Evolutionary conservation across 2,113 vertebrate species (phyloP).

Genomic region (Piprites chloris): DNA sequence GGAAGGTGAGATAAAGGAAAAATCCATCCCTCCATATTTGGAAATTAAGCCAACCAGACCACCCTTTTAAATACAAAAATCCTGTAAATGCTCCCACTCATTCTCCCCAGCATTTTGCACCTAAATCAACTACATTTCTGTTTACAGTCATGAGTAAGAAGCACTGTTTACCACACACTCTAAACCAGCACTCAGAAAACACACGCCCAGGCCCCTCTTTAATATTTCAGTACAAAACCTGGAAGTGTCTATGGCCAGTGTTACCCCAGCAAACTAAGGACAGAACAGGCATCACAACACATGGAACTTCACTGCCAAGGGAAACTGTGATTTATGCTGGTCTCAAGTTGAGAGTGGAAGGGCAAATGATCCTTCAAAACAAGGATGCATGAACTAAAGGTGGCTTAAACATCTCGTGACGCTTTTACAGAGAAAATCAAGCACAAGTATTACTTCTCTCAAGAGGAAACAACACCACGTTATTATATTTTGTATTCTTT

Average conservation of each 20-base stretch:
- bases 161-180: not conserved
- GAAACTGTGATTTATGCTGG: constrained; percentile 4
- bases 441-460: not conserved
- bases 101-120: not conserved
- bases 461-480: not conserved
- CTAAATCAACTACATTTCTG: not conserved
- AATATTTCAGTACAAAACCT: not conserved
- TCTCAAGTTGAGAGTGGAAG: not conserved
- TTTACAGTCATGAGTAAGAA: not conserved
- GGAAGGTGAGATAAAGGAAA: not conserved
- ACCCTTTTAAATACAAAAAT: not conserved
- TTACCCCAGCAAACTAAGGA: not conserved
- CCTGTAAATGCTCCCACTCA: not conserved
- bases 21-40: not conserved
- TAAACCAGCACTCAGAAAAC: not conserved
- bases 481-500: constrained; percentile 29
- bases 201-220: not conserved
- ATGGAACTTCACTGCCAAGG: not conserved
- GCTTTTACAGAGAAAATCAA: constrained; percentile 28
- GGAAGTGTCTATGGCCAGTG: not conserved
- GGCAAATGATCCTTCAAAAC: constrained; percentile 2
- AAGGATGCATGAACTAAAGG: constrained; percentile 22
- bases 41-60: not conserved
- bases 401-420: constrained; percentile 3
- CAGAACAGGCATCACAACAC: not conserved